A percentile compares a stretch with the other conserved stretches of the same genome.
Conservation (phyloP, 2,888 invertebrate species). For the Augiades crinisus region DNA sequence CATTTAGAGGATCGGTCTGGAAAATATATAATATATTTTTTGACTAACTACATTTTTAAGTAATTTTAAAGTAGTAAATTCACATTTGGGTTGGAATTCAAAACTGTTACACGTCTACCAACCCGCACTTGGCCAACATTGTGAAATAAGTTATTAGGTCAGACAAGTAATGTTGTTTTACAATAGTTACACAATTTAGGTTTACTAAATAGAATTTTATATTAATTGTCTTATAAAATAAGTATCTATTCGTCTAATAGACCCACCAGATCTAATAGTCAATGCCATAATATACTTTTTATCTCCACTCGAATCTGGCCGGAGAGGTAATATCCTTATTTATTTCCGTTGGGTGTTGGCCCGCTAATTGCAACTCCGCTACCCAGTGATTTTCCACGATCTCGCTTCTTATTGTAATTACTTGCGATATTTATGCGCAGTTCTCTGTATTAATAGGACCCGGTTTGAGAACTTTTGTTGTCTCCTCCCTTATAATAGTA, state of each 20-base stretch:
- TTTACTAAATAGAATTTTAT: too few species aligned
- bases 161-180: too few species aligned
- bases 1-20: too few species aligned
- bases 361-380: conserved; percentile 72
- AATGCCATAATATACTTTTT: conserved; percentile 15
- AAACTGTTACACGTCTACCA: too few species aligned
- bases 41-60: too few species aligned
- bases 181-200: too few species aligned
- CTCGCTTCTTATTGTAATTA: conserved; percentile 44
- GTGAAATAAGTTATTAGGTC: too few species aligned
- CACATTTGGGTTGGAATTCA: too few species aligned
- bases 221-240: background rate
- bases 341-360: conserved; percentile 68
- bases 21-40: too few species aligned
- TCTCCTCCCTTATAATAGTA: conserved; percentile 29
- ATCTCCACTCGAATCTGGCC: conserved; percentile 7
- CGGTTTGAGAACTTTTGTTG: conserved; percentile 32
- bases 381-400: conserved; percentile 74
- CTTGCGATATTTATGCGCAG: conserved; percentile 41
- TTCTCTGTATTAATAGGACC: conserved; percentile 37
- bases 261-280: background rate
- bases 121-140: too few species aligned
- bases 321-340: conserved; percentile 25
- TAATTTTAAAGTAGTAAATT: too few species aligned
- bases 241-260: background rate